These are phyloP conservation scores for Platysternon megacephalum DNA, from an alignment of 2,113 vertebrate genomes.

Conservation along the genomic window DNA sequence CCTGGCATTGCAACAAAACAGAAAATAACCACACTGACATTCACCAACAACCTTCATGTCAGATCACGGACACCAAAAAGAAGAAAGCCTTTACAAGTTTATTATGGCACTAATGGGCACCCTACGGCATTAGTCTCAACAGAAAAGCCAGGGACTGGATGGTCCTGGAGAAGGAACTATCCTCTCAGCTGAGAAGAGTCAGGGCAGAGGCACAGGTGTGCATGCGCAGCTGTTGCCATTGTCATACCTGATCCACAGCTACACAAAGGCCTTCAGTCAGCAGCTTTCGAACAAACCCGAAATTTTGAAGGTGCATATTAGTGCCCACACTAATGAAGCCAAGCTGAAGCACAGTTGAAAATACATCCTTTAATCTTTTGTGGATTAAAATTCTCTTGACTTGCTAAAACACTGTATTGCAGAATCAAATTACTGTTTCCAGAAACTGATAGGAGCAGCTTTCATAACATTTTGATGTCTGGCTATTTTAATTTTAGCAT, in stretches of 20 bases:
- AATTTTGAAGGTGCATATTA: not conserved
- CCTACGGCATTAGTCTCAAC: not conserved
- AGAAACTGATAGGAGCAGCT: not conserved
- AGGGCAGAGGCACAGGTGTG: not conserved
- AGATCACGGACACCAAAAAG: not conserved
- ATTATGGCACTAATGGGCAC: not conserved
- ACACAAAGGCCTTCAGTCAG: not conserved
- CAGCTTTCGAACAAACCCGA: not conserved
- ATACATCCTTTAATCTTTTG: not conserved
- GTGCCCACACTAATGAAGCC: not conserved
- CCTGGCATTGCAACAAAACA: not conserved
- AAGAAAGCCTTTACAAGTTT: not conserved
- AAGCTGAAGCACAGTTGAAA: not conserved
- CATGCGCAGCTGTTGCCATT: not conserved
- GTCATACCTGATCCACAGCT: not conserved
- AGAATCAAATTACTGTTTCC: not conserved
- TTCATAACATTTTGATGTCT: not conserved
- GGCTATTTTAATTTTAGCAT: not conserved
- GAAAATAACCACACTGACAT: not conserved
- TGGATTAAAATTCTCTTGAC: not conserved
- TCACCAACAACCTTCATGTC: not conserved
- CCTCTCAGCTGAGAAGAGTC: not conserved
- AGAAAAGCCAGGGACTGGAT: not conserved
- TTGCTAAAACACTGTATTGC: not conserved
- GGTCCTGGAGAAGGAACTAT: not conserved